Percentiles rank a stretch among this genome's conserved stretches.
These are phyloP conservation scores for Acomys russatus DNA, from an alignment of 2,797 vertebrate genomes.

Conservation along the genomic window DNA sequence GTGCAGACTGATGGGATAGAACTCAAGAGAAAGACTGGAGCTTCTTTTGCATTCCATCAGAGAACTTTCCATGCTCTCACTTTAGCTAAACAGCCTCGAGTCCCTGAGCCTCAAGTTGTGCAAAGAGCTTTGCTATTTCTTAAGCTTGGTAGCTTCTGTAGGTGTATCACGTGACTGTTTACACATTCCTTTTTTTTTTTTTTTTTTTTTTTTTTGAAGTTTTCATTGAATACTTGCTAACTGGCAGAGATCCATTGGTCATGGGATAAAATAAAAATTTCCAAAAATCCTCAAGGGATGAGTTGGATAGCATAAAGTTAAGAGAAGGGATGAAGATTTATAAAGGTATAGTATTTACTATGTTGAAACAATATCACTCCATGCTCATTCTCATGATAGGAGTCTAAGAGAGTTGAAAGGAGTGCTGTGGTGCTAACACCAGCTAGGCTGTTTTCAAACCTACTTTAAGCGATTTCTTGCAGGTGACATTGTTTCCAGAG, in stretches of 20 bases:
- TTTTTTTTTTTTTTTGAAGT: background rate
- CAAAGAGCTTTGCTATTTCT: slow-evolving; percentile 66
- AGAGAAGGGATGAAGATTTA: background rate
- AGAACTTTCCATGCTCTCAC: slow-evolving; percentile 53
- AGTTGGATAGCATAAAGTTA: slow-evolving; percentile 80
- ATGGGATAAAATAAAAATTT: slow-evolving; percentile 70
- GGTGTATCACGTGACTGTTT: slow-evolving; percentile 18
- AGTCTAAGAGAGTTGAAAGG: slow-evolving; percentile 2
- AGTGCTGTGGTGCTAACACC: background rate
- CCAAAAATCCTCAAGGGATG: slow-evolving; percentile 64
- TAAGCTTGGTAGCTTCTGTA: background rate
- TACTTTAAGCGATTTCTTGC: background rate
- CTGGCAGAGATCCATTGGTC: slow-evolving; percentile 85
- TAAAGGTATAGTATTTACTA: background rate
- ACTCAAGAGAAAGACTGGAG: background rate
- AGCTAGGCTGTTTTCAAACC: slow-evolving; percentile 56
- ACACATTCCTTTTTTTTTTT: background rate
- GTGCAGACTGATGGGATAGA: background rate
- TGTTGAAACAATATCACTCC: background rate
- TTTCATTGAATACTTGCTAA: slow-evolving; percentile 68
- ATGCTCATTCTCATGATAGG: slow-evolving; percentile 66
- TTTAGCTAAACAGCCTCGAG: slow-evolving; percentile 10
- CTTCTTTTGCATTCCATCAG: slow-evolving; percentile 53
- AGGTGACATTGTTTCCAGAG: slow-evolving; percentile 56
- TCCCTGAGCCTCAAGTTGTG: slow-evolving; percentile 43